A percentile compares a stretch with the other conserved stretches of the same genome.
Evolutionary conservation across 37 sponge, comb jelly and placozoan genomes (phyloP).

Genomic region (Halisarca cf. caerulea): DNA sequence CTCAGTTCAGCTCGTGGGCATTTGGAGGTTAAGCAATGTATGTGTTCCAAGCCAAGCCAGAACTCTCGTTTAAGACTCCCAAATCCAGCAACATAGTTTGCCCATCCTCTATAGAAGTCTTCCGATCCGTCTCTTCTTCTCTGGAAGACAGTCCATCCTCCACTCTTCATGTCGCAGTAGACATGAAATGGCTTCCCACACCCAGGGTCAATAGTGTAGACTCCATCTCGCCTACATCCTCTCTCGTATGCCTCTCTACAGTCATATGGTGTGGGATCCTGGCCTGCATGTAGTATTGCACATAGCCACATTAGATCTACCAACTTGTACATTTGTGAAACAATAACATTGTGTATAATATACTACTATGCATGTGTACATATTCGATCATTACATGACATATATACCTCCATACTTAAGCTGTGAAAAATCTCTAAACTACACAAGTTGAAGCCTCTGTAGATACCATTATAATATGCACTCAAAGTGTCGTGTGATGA

Average conservation of each 20-base stretch:
- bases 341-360: too few relatives aligned
- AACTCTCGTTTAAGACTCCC: slow-evolving; percentile 58
- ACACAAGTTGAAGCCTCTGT: too few relatives aligned
- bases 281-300: too few relatives aligned
- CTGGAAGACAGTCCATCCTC: slow-evolving; percentile 69
- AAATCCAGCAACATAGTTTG: slow-evolving; percentile 52
- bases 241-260: neutral
- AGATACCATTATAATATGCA: too few relatives aligned
- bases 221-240: slow-evolving; percentile 1
- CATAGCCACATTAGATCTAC: too few relatives aligned
- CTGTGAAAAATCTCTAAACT: too few relatives aligned
- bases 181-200: slow-evolving; percentile 15
- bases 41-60: slow-evolving; percentile 72
- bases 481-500: too few relatives aligned
- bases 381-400: too few relatives aligned
- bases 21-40: slow-evolving; percentile 48
- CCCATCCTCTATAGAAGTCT: slow-evolving; percentile 39
- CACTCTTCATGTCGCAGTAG: slow-evolving; percentile 24
- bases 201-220: slow-evolving; percentile 34
- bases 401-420: too few relatives aligned
- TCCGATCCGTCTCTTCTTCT: slow-evolving; percentile 21
- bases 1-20: neutral
- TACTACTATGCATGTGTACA: too few relatives aligned
- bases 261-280: too few relatives aligned
- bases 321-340: too few relatives aligned